Conservation (phyloP, 2,113 vertebrate species). For the Spea bombifrons region DNA sequence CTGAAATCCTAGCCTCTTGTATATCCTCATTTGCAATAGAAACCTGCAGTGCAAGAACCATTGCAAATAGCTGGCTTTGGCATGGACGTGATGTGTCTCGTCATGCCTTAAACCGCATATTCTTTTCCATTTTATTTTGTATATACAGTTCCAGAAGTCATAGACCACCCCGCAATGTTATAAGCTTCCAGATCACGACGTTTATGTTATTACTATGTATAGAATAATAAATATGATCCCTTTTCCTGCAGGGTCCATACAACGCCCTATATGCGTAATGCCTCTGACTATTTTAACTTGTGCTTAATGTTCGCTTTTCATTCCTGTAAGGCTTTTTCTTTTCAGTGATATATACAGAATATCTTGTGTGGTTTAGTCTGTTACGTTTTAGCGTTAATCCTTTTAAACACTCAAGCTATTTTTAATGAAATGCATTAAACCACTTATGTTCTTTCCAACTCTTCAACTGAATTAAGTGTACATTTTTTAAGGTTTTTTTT, state of each 20-base stretch:
- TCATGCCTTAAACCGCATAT: background rate
- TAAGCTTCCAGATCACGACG: slow-evolving; percentile 7
- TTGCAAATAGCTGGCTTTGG: background rate
- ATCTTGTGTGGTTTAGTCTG: slow-evolving; percentile 12
- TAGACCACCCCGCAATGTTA: slow-evolving; percentile 35
- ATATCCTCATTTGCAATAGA: background rate
- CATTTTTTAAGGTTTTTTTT: background rate
- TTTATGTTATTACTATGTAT: slow-evolving; percentile 23
- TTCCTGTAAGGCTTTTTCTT: background rate
- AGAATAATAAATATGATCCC: slow-evolving; percentile 29
- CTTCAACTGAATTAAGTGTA: slow-evolving; percentile 15
- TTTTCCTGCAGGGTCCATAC: background rate
- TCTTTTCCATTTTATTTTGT: slow-evolving; percentile 20
- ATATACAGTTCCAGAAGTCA: slow-evolving; percentile 18
- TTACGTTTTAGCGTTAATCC: slow-evolving; percentile 19
- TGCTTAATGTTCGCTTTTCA: slow-evolving; percentile 11
- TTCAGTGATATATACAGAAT: slow-evolving; percentile 5
- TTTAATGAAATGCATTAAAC: slow-evolving; percentile 37
- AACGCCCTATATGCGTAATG: slow-evolving; percentile 5
- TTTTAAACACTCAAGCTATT: slow-evolving; percentile 26
- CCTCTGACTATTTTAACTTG: slow-evolving; percentile 13
- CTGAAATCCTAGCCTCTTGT: background rate
- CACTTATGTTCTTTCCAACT: slow-evolving; percentile 30
- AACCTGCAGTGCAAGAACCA: background rate
- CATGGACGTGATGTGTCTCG: background rate